Evolutionary conservation across 2,113 vertebrate species (phyloP).

Genomic region (Penelope pileata): DNA sequence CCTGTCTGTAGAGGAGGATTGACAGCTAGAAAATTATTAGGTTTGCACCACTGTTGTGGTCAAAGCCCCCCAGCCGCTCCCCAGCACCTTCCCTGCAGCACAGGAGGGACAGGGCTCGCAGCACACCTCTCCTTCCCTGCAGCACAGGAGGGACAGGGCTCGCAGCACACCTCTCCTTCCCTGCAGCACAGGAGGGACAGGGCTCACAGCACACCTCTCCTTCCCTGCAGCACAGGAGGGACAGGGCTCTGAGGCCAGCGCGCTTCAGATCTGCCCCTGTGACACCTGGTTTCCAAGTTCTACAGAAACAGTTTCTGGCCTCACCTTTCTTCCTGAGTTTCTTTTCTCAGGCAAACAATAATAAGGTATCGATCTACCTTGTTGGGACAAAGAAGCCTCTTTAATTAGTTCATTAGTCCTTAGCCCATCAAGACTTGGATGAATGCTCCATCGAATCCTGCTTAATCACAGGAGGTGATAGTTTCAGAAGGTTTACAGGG

Average conservation of each 20-base stretch:
- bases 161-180: fast-evolving
- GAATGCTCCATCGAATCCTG: background rate
- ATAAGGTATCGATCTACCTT: constrained; percentile 34
- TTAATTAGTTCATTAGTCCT: constrained; percentile 48
- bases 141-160: background rate
- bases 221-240: background rate
- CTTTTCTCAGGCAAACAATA: background rate
- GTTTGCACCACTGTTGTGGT: background rate
- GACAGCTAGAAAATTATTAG: background rate
- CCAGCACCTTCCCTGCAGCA: background rate
- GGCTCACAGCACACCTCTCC: fast-evolving
- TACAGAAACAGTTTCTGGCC: background rate
- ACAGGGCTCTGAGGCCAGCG: background rate
- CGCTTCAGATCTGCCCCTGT: background rate
- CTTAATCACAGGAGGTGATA: background rate
- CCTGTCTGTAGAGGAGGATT: background rate
- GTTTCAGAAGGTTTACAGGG: background rate
- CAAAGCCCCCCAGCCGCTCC: background rate
- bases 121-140: fast-evolving
- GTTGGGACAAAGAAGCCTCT: background rate
- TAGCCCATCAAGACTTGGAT: background rate
- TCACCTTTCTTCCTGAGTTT: background rate
- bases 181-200: background rate
- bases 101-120: background rate
- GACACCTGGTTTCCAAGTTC: background rate